Evolutionary conservation across 2,797 vertebrate species (phyloP).

Genomic region (Enteromius thamalakanensis): DNA sequence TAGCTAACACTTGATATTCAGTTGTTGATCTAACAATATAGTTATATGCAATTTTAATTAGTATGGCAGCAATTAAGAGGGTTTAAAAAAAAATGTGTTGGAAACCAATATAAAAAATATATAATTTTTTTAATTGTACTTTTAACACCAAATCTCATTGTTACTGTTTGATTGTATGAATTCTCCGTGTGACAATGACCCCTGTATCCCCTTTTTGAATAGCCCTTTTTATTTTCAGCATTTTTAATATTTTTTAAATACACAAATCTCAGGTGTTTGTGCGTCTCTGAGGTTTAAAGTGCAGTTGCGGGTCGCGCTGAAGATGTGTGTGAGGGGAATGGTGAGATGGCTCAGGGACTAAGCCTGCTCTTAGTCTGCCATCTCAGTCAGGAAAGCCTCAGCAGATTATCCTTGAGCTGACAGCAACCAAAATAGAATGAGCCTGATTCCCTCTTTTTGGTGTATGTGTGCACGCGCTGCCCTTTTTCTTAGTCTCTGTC

Average conservation of each 20-base stretch:
- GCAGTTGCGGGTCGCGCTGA: slow-evolving; percentile 42
- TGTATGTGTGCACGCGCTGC: slow-evolving; percentile 44
- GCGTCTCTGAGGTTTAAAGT: slow-evolving; percentile 47
- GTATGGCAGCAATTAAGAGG: background rate
- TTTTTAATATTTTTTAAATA: background rate
- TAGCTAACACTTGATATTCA: background rate
- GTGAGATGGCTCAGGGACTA: slow-evolving; percentile 58
- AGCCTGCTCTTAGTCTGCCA: slow-evolving; percentile 59
- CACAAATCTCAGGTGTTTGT: background rate
- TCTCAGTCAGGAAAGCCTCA: slow-evolving; percentile 52
- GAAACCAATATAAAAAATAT: background rate
- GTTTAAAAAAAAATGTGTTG: background rate
- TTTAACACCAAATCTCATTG: background rate
- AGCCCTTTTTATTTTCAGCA: background rate
- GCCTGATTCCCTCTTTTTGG: slow-evolving; percentile 52
- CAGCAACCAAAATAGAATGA: slow-evolving; percentile 61
- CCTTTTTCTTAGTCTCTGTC: slow-evolving; percentile 56
- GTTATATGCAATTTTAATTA: background rate
- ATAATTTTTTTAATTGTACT: background rate
- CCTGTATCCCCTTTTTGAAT: background rate
- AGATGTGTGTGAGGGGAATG: slow-evolving; percentile 36
- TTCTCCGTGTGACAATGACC: background rate
- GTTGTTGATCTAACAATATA: background rate
- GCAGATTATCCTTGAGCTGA: slow-evolving; percentile 62
- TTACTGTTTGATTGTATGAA: background rate